Percentiles rank a stretch among this genome's conserved stretches.
Conservation (phyloP, 1,140 invertebrate genomes). For the Sycophaga agraensis region DNA sequence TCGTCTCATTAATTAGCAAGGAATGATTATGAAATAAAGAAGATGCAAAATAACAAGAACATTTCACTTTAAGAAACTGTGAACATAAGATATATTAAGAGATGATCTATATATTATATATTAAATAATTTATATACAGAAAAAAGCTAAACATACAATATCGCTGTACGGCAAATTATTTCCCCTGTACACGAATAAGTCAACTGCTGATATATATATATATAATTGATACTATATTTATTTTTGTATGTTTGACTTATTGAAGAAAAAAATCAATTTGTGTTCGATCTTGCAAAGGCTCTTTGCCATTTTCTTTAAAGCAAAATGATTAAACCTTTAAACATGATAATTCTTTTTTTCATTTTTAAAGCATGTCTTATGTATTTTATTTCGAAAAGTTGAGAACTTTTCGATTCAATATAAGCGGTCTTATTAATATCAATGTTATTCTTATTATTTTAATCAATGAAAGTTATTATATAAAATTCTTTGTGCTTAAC, state of each 20-base stretch:
- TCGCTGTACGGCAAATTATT: slow-evolving; percentile 17
- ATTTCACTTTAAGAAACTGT: slow-evolving; percentile 13
- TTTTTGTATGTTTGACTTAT: slow-evolving; percentile 27
- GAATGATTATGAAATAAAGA: neutral
- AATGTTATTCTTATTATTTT: neutral
- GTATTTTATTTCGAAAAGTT: slow-evolving; percentile 15
- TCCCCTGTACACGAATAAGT: slow-evolving; percentile 5
- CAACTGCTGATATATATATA: slow-evolving; percentile 11
- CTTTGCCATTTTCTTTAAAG: neutral
- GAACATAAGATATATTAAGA: slow-evolving; percentile 21
- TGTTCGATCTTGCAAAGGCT: slow-evolving; percentile 1
- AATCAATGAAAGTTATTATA: neutral
- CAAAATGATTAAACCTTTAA: neutral
- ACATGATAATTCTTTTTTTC: neutral
- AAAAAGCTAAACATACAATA: neutral
- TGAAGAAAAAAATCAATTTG: slow-evolving; percentile 8
- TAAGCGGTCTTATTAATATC: slow-evolving; percentile 7
- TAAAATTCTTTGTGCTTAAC: neutral
- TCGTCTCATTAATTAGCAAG: neutral
- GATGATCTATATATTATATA: slow-evolving; percentile 26
- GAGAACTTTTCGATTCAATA: slow-evolving; percentile 10
- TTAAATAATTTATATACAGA: slow-evolving; percentile 27
- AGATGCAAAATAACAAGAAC: neutral
- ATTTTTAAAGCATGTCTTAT: slow-evolving; percentile 3
- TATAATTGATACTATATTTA: slow-evolving; percentile 21